These are phyloP conservation scores for Cheilosia urbana DNA, from an alignment of 2,888 invertebrate species.

Conservation along the genomic window DNA sequence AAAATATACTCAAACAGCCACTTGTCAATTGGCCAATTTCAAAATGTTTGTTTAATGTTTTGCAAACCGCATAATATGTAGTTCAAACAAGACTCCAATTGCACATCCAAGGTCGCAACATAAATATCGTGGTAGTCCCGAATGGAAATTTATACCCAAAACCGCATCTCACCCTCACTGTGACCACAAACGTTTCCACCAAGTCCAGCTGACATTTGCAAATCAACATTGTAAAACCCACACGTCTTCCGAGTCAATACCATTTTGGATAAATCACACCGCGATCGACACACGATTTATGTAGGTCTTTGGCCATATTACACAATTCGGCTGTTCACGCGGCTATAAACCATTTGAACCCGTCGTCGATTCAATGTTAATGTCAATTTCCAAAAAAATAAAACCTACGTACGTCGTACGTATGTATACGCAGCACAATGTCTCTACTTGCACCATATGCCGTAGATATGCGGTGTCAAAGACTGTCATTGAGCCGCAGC, in stretches of 20 bases:
- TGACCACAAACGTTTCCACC: conserved; percentile 50
- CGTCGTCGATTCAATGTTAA: conserved; percentile 70
- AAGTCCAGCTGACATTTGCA: conserved; percentile 57
- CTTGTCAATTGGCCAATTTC: background rate
- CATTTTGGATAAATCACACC: conserved; percentile 65
- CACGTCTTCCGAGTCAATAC: conserved; percentile 69
- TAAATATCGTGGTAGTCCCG: conserved; percentile 13
- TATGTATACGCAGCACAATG: conserved; percentile 47
- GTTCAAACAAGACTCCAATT: conserved; percentile 17
- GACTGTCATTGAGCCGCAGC: conserved; percentile 51
- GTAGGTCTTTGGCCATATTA: conserved; percentile 59
- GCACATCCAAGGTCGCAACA: conserved; percentile 47
- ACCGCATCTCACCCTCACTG: conserved; percentile 6
- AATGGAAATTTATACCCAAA: conserved; percentile 38
- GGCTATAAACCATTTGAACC: conserved; percentile 58
- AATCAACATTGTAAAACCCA: conserved; percentile 59
- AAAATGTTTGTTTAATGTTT: background rate
- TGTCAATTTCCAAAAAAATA: conserved; percentile 62
- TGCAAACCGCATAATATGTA: conserved; percentile 1
- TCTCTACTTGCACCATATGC: conserved; percentile 41
- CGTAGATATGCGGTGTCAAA: conserved; percentile 44
- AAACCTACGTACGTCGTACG: conserved; percentile 6
- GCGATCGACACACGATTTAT: conserved; percentile 39
- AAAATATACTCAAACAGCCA: too few relatives aligned
- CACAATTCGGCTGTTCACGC: conserved; percentile 54